Conservation (phyloP, 23 tunicate species). For the Phallusia fumigata region DNA sequence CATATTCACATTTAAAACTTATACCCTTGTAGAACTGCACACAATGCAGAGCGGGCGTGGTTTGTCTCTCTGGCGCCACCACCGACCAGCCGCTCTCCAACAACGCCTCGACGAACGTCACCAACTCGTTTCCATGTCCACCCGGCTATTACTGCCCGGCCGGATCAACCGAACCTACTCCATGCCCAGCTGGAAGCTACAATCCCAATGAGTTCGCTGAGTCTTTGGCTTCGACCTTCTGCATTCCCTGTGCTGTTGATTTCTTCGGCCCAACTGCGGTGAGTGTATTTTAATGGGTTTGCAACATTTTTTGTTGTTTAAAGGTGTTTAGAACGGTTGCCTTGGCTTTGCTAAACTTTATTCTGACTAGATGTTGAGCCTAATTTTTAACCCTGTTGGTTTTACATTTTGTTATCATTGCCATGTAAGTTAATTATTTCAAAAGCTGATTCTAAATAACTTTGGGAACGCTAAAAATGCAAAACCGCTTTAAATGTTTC, state of each 20-base stretch:
- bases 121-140: slow-evolving; percentile 92
- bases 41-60: slow-evolving; percentile 80
- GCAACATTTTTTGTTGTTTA: no score
- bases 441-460: no score
- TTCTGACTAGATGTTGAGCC: no score
- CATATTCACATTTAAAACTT: no score
- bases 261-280: slow-evolving; percentile 77
- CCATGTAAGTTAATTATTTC: no score
- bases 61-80: slow-evolving; percentile 85
- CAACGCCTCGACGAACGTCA: slow-evolving; percentile 73
- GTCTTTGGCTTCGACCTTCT: slow-evolving; percentile 17
- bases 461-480: no score
- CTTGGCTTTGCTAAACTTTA: no score
- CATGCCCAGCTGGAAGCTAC: slow-evolving; percentile 94
- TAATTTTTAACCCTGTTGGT: no score
- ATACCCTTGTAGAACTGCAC: slow-evolving; percentile 75
- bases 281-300: neutral
- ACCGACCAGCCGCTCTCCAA: slow-evolving; percentile 78
- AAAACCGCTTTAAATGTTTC: no score
- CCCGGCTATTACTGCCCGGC: slow-evolving; percentile 90
- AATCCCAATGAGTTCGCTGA: slow-evolving; percentile 71
- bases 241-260: slow-evolving; percentile 68
- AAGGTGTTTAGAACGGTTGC: no score
- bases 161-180: slow-evolving; percentile 49
- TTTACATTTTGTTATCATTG: no score